Evolutionary conservation across 2,888 invertebrate genomes (phyloP).

Genomic region (Dasysyrphus albostriatus): DNA sequence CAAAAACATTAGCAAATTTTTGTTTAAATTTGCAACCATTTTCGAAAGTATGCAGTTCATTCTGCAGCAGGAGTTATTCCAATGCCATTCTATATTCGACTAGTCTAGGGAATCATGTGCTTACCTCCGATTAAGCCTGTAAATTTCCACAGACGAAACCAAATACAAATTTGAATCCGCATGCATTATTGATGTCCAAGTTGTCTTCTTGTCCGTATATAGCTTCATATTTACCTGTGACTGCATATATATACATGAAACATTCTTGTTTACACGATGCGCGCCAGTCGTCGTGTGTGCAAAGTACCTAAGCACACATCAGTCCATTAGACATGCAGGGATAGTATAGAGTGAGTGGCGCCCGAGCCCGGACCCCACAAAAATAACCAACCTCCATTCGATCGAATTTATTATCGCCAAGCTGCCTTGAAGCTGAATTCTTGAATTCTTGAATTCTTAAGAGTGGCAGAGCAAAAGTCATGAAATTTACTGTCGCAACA

Average conservation of each 20-base stretch:
- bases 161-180: conserved; percentile 73
- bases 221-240: not conserved
- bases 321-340: conserved; percentile 58
- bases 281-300: conserved; percentile 35
- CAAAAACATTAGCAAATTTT: conserved; percentile 38
- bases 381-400: conserved; percentile 16
- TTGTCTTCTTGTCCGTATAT: conserved; percentile 40
- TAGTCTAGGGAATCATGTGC: conserved; percentile 59
- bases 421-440: conserved; percentile 59
- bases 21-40: conserved; percentile 9
- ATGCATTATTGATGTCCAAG: conserved; percentile 72
- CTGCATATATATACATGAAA: conserved; percentile 18
- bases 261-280: conserved; percentile 63
- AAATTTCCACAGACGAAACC: conserved; percentile 71
- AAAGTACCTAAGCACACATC: conserved; percentile 45
- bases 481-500: conserved; percentile 74
- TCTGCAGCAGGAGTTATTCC: conserved; percentile 24
- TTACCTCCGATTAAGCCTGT: conserved; percentile 67
- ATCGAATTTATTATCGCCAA: conserved; percentile 62
- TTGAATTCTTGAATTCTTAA: conserved; percentile 31
- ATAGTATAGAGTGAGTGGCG: conserved; percentile 2
- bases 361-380: not conserved
- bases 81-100: not conserved
- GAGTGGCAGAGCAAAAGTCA: conserved; percentile 61
- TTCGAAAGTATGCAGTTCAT: conserved; percentile 41